These are phyloP conservation scores for Poecilia wingei DNA, from an alignment of 2,797 vertebrate species.

Conservation along the genomic window DNA sequence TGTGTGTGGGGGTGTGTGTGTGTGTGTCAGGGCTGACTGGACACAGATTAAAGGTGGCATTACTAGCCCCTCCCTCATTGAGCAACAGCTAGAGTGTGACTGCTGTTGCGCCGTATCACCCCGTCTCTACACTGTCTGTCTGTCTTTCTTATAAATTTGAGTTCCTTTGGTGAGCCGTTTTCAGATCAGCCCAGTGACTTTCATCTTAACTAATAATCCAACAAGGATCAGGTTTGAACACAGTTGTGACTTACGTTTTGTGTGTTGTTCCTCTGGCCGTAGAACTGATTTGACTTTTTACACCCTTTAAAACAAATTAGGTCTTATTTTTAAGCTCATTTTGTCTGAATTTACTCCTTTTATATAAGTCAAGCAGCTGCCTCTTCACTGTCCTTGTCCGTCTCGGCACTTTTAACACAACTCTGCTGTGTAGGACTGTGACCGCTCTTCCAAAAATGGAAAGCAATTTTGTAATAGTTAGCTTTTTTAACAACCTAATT, in stretches of 20 bases:
- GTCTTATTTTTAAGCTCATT: background rate
- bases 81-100: conserved; percentile 80
- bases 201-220: background rate
- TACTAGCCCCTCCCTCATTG: conserved; percentile 74
- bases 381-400: background rate
- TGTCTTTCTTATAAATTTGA: background rate
- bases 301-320: background rate
- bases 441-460: background rate
- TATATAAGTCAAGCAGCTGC: background rate
- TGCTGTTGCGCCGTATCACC: conserved; percentile 72
- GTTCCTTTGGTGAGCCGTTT: background rate
- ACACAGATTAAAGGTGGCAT: conserved; percentile 78
- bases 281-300: no score
- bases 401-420: background rate
- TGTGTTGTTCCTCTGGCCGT: background rate
- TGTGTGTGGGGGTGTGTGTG: conserved; percentile 34
- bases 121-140: conserved; percentile 25
- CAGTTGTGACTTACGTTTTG: background rate
- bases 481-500: background rate
- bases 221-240: background rate
- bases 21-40: conserved; percentile 74
- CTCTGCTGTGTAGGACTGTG: background rate
- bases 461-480: background rate
- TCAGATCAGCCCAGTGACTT: background rate
- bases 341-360: background rate